phyloP scores from a whole-genome alignment of 2,113 vertebrate genomes.

The Microcebus murinus region DNA sequence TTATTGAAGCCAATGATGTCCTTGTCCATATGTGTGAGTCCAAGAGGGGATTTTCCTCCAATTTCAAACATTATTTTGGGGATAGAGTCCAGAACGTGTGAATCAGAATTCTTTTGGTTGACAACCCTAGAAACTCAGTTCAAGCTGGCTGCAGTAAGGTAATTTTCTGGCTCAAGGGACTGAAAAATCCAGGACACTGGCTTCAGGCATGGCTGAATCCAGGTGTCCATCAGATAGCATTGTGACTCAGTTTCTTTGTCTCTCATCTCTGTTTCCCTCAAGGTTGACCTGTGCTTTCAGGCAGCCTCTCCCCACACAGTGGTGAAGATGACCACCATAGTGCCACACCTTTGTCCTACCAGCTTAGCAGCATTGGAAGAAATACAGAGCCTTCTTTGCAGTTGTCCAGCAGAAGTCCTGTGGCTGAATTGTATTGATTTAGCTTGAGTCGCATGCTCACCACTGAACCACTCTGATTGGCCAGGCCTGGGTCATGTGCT shows the following conservation, averaged over 20 bases:
- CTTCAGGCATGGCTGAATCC: not conserved
- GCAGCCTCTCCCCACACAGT: not conserved
- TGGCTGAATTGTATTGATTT: conserved; percentile 3
- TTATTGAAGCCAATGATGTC: not conserved
- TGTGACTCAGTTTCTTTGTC: not conserved
- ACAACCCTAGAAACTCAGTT: not conserved
- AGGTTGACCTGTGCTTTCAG: not conserved
- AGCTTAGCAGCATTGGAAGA: not conserved
- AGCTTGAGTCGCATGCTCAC: not conserved
- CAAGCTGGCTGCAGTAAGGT: not conserved
- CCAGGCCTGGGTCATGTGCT: not conserved
- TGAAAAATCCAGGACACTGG: not conserved
- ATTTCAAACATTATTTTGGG: not conserved
- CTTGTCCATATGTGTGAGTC: not conserved
- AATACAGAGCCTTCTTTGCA: not conserved
- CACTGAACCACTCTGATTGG: not conserved
- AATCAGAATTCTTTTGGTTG: not conserved
- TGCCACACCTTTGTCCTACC: not conserved
- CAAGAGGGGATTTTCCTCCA: not conserved
- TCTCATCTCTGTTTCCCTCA: not conserved
- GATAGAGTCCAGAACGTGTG: not conserved
- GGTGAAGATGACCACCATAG: not conserved
- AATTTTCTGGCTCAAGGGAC: not conserved
- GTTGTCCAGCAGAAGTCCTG: not conserved
- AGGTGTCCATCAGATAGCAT: not conserved